Percentiles rank a stretch among this genome's conserved stretches.
Evolutionary conservation across 2,888 invertebrate species (phyloP).

Genomic region (Nomada flava): DNA sequence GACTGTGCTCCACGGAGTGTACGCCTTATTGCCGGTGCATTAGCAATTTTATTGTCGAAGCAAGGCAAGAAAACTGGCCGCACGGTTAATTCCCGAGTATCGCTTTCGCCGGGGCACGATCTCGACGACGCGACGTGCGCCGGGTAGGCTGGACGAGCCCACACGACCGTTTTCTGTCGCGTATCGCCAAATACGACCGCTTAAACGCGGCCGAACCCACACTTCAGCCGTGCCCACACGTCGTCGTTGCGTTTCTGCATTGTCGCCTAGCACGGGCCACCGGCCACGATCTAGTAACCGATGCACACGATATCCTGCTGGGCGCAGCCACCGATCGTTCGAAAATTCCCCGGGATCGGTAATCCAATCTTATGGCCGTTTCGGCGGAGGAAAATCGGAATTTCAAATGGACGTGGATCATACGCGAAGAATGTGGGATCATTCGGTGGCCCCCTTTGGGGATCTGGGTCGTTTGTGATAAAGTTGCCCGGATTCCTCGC

Average conservation of each 20-base stretch:
- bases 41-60: slow-evolving; percentile 48
- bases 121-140: slow-evolving; percentile 8
- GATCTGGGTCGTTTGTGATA: slow-evolving; percentile 27
- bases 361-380: neutral
- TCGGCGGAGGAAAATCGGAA: neutral
- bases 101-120: slow-evolving; percentile 53
- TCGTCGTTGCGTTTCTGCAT: slow-evolving; percentile 67
- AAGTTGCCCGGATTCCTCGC: neutral
- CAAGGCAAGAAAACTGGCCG: slow-evolving; percentile 21
- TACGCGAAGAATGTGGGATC: neutral
- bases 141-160: slow-evolving; percentile 62
- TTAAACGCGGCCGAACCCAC: slow-evolving; percentile 77
- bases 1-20: too few relatives aligned
- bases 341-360: slow-evolving; percentile 18
- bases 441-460: neutral
- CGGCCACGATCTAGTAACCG: slow-evolving; percentile 54
- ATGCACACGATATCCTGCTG: slow-evolving; percentile 22
- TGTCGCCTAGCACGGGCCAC: slow-evolving; percentile 58
- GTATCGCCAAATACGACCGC: slow-evolving; percentile 81
- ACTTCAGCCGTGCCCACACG: slow-evolving; percentile 78
- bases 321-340: slow-evolving; percentile 16
- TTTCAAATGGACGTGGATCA: neutral
- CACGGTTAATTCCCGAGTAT: slow-evolving; percentile 57
- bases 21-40: slow-evolving; percentile 44
- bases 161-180: slow-evolving; percentile 68